Evolutionary conservation across 1,140 invertebrate genomes (phyloP).

Genomic region (Dolichoris vasculosae): DNA sequence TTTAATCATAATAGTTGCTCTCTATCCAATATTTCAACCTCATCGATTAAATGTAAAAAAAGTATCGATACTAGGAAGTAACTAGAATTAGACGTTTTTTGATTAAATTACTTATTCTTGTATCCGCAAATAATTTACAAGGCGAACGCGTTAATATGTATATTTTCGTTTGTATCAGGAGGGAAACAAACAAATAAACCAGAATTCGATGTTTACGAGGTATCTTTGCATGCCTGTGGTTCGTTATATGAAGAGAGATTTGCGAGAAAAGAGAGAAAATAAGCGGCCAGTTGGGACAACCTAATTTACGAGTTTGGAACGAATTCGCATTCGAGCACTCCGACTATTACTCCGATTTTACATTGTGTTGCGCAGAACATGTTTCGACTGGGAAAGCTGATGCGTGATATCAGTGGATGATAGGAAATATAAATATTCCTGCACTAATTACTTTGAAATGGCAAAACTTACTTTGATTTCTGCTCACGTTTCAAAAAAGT

Average conservation of each 20-base stretch:
- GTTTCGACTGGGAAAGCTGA: neutral
- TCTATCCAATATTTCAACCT: too few relatives aligned
- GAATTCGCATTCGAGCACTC: neutral
- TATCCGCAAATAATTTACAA: too few relatives aligned
- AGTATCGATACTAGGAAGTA: too few relatives aligned
- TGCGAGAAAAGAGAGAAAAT: neutral
- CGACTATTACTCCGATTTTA: neutral
- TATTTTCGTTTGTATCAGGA: neutral
- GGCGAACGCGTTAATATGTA: neutral
- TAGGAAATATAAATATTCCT: neutral
- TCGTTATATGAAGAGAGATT: neutral
- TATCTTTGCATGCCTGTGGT: slow-evolving; percentile 36
- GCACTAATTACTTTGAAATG: neutral
- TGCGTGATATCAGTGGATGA: neutral
- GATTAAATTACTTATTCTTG: too few relatives aligned
- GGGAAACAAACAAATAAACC: neutral
- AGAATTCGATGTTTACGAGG: slow-evolving; percentile 31
- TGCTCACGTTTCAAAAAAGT: neutral
- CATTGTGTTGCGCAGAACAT: neutral
- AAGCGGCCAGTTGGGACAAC: slow-evolving; percentile 19
- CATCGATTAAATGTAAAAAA: too few relatives aligned
- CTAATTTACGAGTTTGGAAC: slow-evolving; percentile 41
- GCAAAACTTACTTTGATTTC: neutral
- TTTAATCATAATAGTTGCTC: too few relatives aligned
- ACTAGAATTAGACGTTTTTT: too few relatives aligned